A percentile compares a stretch with the other conserved stretches of the same genome.
Conservation (phyloP, 2,113 vertebrate genomes). For the Otolemur garnettii region DNA sequence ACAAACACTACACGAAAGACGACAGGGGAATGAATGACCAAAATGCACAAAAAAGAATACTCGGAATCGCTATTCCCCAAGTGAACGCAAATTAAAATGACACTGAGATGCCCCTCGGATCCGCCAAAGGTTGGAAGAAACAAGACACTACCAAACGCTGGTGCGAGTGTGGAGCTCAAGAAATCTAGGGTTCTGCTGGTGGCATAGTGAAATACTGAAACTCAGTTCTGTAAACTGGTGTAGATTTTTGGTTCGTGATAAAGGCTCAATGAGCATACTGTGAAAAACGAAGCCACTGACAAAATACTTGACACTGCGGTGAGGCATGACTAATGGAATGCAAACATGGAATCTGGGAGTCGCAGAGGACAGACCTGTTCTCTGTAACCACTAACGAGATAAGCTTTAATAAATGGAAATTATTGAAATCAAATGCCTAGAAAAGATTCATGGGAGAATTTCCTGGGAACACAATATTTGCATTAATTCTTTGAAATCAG, state of each 20-base stretch:
- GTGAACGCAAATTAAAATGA: background rate
- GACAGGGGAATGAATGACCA: background rate
- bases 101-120: background rate
- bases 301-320: background rate
- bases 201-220: background rate
- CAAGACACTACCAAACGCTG: background rate
- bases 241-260: background rate
- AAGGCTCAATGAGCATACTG: background rate
- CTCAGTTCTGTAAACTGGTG: background rate
- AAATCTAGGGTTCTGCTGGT: background rate
- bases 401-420: background rate
- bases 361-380: background rate
- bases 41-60: background rate
- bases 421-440: background rate
- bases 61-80: background rate
- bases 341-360: fast-evolving
- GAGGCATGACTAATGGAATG: background rate
- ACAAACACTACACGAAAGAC: background rate
- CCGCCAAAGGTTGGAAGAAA: background rate
- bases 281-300: background rate
- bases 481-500: slow-evolving; percentile 25
- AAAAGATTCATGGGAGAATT: slow-evolving; percentile 6
- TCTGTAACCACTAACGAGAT: background rate
- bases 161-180: background rate
- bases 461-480: background rate